Conservation (phyloP, 2,113 vertebrate genomes). For the Mohoua ochrocephala region DNA sequence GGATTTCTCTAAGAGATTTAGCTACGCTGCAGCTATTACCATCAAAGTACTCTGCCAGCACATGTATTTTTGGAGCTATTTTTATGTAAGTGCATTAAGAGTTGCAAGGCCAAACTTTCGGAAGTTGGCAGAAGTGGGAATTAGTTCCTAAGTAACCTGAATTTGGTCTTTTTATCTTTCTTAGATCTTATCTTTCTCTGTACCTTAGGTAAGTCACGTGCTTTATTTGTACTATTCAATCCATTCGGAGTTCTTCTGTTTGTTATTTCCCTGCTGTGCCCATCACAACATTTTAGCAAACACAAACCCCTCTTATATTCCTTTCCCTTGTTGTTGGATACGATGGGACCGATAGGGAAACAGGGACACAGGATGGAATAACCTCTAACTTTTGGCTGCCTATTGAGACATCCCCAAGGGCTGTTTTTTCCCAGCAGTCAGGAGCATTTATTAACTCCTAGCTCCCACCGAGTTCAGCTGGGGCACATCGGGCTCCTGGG, state of each 20-base stretch:
- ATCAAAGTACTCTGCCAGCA: background rate
- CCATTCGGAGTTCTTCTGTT: background rate
- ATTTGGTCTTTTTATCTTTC: background rate
- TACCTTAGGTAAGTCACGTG: accelerated
- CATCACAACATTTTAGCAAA: background rate
- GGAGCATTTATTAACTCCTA: background rate
- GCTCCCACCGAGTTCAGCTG: background rate
- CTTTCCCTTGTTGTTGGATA: background rate
- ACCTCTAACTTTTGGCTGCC: background rate
- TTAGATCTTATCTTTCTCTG: background rate
- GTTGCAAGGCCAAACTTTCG: background rate
- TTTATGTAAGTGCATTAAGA: background rate
- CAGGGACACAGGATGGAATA: background rate
- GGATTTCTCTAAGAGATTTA: background rate
- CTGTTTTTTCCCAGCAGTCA: background rate
- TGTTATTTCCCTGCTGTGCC: background rate
- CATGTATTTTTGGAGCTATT: background rate
- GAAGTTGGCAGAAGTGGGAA: background rate
- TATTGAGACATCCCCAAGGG: too few species aligned
- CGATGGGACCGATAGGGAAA: background rate
- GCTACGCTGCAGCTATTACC: background rate
- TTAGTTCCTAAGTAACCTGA: background rate
- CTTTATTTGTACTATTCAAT: background rate
- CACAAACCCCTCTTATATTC: background rate
- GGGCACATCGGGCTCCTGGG: background rate